phyloP scores from a whole-genome alignment of 53 echinoderm and acorn worm species.

The Stichopus horrens region DNA sequence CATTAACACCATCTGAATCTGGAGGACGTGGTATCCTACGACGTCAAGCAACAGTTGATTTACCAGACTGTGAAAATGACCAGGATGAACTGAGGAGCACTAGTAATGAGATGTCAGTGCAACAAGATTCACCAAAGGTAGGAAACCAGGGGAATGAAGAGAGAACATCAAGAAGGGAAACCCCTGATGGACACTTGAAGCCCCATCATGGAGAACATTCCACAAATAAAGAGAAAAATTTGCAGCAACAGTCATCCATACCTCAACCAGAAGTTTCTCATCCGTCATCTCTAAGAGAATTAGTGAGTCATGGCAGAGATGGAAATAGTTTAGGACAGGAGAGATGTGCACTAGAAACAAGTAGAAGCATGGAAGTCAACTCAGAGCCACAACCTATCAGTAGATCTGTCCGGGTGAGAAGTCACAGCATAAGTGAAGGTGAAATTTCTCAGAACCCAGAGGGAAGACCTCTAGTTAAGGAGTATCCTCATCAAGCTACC shows the following conservation, averaged over 20 bases:
- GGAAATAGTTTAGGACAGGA: conserved; percentile 15
- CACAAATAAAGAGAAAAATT: not conserved
- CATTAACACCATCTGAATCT: conserved; percentile 40
- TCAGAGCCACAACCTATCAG: conserved; percentile 49
- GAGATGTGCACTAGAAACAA: conserved; percentile 5
- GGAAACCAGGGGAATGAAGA: conserved; percentile 12
- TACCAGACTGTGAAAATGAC: conserved; percentile 38
- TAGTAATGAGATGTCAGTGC: not conserved
- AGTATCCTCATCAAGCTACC: conserved; percentile 40
- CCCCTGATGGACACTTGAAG: not conserved
- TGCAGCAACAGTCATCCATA: not conserved
- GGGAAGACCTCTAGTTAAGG: conserved; percentile 45
- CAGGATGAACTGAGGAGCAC: conserved; percentile 7
- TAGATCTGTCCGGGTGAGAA: conserved; percentile 61
- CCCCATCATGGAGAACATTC: conserved; percentile 26
- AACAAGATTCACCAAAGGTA: not conserved
- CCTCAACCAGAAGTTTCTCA: not conserved
- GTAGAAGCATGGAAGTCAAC: conserved; percentile 18
- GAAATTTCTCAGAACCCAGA: conserved; percentile 59
- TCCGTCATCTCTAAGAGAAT: conserved; percentile 53
- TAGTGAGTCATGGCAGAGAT: conserved; percentile 53
- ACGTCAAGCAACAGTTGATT: conserved; percentile 44
- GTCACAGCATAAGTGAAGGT: conserved; percentile 93
- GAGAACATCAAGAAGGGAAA: not conserved
- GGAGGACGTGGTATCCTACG: conserved; percentile 37